Evolutionary conservation across 1,140 invertebrate genomes (phyloP), one percentile per base, ranked within the genome.

Genomic region (Yoshiicerus persimilis): DNA sequence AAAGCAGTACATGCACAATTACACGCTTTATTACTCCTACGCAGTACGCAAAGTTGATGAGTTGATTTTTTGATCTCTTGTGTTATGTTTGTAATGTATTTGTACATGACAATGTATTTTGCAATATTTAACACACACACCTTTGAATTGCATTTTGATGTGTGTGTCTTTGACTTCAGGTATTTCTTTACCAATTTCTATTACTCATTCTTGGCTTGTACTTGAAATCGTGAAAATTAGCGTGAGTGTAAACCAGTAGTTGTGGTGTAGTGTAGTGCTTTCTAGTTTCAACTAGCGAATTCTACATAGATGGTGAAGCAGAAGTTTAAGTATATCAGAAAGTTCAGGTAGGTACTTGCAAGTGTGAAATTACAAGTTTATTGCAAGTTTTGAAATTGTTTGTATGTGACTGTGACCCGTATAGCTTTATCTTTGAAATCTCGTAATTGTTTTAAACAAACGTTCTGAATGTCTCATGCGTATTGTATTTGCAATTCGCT

Each of bases 101-200:
- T 66, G 32, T 80, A 80, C 75, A 36, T 34, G 30, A 80, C 20
- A 36, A 80, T 34, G 32, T 9, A 80, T 80, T 80, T 80, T 80
- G 75, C 20, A 80, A 80, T 34, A 80, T n/a, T 80, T 36, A 80
- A 25, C 66, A 70, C 11, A 47, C 62, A 66, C 75, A 80, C 75
- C 75, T 80, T 80, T 80, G 34, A 80, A 80, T 80, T 80, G 75
- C 38, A 80, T 80, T 80, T 80, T 34, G 75, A 38, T 80, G 75
- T 32, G 75, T 80, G 32, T 80, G 75, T 32, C 75, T 80, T 70
- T 80, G 32, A 80, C 70, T 77, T 20, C 27, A 34, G 20, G 30
- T 36, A n/a, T 80, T 38, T 80, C 30, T 38, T 32, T 32, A 9
- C 75, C 5, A 34, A 80, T 20, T 34, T 32, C 66, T 27, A 80